Base-by-base conservation (phyloP, 2,797 vertebrate species). In the Channa striata region DNA sequence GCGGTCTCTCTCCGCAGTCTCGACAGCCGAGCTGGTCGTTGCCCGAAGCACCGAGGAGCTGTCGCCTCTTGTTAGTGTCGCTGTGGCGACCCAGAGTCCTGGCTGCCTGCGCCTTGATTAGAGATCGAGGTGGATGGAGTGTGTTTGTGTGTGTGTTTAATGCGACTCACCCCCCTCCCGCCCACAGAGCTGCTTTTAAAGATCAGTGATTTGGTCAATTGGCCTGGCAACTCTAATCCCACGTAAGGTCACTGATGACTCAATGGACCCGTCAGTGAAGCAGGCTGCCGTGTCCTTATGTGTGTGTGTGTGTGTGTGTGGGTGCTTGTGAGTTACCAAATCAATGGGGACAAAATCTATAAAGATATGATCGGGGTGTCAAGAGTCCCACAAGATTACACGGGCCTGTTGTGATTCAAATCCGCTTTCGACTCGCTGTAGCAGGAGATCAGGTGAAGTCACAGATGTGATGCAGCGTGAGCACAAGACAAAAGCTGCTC, bases 181-280 rank as follows among this genome's bases (percentile, higher is more conserved):
- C 82, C 78, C 51, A 52, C 83, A 87, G 91, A 94, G 89, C 85
- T 87, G 87, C 89, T 92, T 93, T 93, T 94, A 94, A 95, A 94
- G 94, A 95, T 95, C 93, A 94, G 86, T 92, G 94, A 94, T 93
- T 94, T 94, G 93, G 93, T 94, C 93, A 93, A 93, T 93, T 93
- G 92, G 93, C 84, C 89, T 90, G 89, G 88, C 93, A 93, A 85
- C 85, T 93, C 85, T 86, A 88, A 93, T 94, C 84, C 81, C 85
- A 88, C 42, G 71, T 85, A 90, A 91, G 93, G 91, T 92, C 92
- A 91, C 23, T 92, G 90, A 93, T 91, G 92, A 92, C 87, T 91
- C 89, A 90, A 86, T 91, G 90, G 93, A 92, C 84, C 87, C 83
- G 84, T 90, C 87, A 82, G 76, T 76, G 80, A 86, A 83, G 66